Base-by-base conservation (phyloP, 2,113 vertebrate genomes). In the Plecotus auritus region DNA sequence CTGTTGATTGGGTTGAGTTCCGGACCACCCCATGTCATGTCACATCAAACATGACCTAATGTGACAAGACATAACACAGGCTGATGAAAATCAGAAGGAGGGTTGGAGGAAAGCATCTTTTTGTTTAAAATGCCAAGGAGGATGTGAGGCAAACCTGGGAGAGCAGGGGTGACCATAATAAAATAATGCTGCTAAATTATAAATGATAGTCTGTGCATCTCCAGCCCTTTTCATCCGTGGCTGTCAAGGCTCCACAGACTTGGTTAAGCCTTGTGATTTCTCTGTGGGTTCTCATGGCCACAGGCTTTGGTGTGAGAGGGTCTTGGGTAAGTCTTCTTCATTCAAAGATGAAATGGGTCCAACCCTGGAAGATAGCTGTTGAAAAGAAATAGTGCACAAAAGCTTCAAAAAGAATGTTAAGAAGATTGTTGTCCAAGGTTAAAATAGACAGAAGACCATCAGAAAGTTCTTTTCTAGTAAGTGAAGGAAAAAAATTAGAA, bases 151-250 rank as follows among this genome's bases (percentile, higher is more conserved):
- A 90, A 94, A 72, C 54, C 56, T 88, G 30, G 74, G 73, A 87
- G 94, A 93, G 18, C 22, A 66, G n/a, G 89, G 0, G 0, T 73
- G 64, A 88, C 91, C 59, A 35, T 93, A 82, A 96, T 87, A 95
- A 94, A 96, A 80, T 91, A 85, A 93, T 88, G 26, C 67, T 80
- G 45, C 47, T 96, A 92, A 95, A 92, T 93, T 85, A 85, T 89
- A 89, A 67, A 78, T 93, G 69, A 84, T 45, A 51, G 47, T 22
- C 85, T 90, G 35, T 73, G 23, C 45, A 70, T 93, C 90, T 80
- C 37, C 32, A 61, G 37, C 10, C 30, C 12, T 74, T 91, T 91
- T 70, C 64, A 76, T 80, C 30, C 8, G 1, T 20, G 54, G 30
- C 30, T 59, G 8, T 35, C 40, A 93, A 64, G 32, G 59, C 26